Base-by-base conservation (phyloP, 1,140 invertebrate species). In the Araneus ventricosus region DNA sequence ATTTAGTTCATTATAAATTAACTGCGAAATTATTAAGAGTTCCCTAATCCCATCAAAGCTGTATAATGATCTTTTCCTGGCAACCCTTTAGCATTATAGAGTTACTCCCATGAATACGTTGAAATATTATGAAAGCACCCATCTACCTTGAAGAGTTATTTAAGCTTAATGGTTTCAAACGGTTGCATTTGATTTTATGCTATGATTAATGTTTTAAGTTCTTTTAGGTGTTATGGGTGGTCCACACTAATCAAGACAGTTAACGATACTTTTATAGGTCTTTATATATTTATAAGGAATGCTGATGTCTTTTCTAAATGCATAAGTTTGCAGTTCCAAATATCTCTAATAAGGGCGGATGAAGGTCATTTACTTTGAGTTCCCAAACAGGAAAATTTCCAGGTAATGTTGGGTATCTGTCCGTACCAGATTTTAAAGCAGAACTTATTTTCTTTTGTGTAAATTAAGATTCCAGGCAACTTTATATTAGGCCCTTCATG, bases 191-290 rank as follows among this genome's bases (percentile, higher is more conserved):
- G 61, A 88, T 88, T 88, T 88, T 41, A 27, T 88, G 41, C 70
- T 34, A 52, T 88, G 87, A 88, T 88, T 24, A 4, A 88, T 75
- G 37, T 37, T 34, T 39, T n/a, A 67, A 63, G 63, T n/a, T 63
- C 52, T 63, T 88, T n/a, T 34, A 88, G 39, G 59, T 70, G 87
- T 70, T 37, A 70, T 70, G 87, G 87, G 87, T 88, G 87, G 87
- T 88, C 87, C 61, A 37, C 34, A 45, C 20, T 57, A 70, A 70
- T 88, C 39, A 70, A 86, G 45, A 59, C 14, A 34, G 30, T 22
- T 86, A 57, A 57, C 22, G 52, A 86, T 57, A 27, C 20, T 59
- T 52, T 84, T 24, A 84, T 84, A 52, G 22, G n/a, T 45, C n/a
- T 24, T 84, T 45, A 45, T 39, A 41, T 45, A 84, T 84, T 41